Evolutionary conservation across 2,888 invertebrate genomes (phyloP), one percentile per base, ranked within the genome.

Genomic region (Tromatobia lineatoria): DNA sequence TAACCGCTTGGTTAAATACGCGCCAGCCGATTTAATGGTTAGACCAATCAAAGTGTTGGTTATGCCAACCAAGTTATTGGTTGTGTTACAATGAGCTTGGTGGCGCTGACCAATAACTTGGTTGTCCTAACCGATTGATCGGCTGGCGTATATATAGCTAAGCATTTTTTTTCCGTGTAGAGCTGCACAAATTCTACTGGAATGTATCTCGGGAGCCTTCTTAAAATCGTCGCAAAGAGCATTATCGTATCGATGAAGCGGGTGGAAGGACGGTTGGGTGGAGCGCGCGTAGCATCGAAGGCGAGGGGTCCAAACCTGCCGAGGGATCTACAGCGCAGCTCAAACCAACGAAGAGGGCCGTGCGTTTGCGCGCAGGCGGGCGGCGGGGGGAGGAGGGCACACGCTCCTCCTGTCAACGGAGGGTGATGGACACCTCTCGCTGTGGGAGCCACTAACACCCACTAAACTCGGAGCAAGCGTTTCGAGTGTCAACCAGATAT

Each of bases 371-470:
- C 61, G 78, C 50, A 57, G 70, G 54, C 47, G 79, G 81, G 80
- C 76, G 84, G 76, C 86, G 83, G 82, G 85, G n/a, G 87, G 87
- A 38, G 64, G 20, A 18, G 88, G 86, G 87, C 86, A 88, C 91
- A 91, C 90, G 92, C 90, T 93, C 91, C 92, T 92, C 92, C 91
- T 93, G 93, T 92, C 93, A 92, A 90, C 89, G 88, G 90, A 92
- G 92, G 92, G 92, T 93, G 93, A 93, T 92, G 92, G 89, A 93
- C 92, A 93, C 91, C 93, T 92, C 92, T 89, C 88, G 86, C 91
- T 92, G 92, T 93, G 93, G 92, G 93, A 93, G 92, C 90, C 87
- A 89, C 88, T 70, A 79, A 87, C 82, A 88, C 86, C 80, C 76
- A 20, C 23, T 57, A n/a, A 42, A 59, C 50, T 20, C 52, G 29